Evolutionary conservation across 2,888 invertebrate species (phyloP).

Genomic region (Melanostoma mellinum): DNA sequence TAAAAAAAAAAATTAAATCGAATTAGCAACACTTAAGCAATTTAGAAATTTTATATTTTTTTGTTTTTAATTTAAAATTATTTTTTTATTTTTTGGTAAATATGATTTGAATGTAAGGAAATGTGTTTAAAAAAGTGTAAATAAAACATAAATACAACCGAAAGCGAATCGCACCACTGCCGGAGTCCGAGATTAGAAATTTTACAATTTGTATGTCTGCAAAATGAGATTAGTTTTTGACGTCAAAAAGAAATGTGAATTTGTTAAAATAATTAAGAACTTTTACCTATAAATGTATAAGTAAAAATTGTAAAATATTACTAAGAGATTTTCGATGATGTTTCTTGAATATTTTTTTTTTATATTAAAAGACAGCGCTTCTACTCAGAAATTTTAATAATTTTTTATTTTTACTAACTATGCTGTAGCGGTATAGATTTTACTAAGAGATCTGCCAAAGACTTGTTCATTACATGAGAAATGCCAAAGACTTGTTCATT

Average conservation of each 20-base stretch:
- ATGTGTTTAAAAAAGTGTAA: conserved; percentile 48
- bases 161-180: conserved; percentile 81
- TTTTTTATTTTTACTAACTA: conserved; percentile 29
- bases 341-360: conserved; percentile 6
- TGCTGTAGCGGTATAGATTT: too few relatives aligned
- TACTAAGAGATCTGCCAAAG: too few relatives aligned
- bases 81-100: conserved; percentile 49
- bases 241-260: neutral
- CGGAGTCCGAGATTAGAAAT: conserved; percentile 73
- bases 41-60: conserved; percentile 55
- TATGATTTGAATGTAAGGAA: conserved; percentile 58
- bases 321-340: conserved; percentile 16
- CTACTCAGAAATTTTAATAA: conserved; percentile 53
- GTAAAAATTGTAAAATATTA: neutral
- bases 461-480: too few relatives aligned
- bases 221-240: conserved; percentile 34
- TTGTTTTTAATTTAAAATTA: conserved; percentile 53
- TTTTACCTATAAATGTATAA: neutral
- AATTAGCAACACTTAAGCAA: conserved; percentile 29
- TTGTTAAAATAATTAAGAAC: conserved; percentile 36
- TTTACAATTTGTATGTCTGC: neutral
- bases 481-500: too few relatives aligned
- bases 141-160: conserved; percentile 41
- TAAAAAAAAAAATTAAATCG: conserved; percentile 67
- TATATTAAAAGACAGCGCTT: conserved; percentile 44